Evolutionary conservation across 2,797 vertebrate genomes (phyloP).

Genomic region (Chaunax sp.): DNA sequence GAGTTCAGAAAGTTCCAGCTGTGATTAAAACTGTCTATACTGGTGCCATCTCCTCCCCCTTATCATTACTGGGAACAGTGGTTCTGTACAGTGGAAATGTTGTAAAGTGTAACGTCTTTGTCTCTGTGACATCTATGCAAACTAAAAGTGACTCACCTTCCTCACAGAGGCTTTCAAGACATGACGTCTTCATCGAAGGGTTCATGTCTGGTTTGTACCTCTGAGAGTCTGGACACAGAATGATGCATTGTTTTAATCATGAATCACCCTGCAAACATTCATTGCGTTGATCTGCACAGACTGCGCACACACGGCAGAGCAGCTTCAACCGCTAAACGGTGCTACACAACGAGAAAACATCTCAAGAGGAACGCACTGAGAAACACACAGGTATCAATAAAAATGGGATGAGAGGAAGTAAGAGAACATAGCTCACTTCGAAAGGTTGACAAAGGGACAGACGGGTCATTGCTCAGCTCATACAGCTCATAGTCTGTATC

Average conservation of each 20-base stretch:
- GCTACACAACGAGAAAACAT: slow-evolving; percentile 3
- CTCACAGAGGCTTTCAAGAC: slow-evolving; percentile 56
- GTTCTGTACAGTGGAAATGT: not conserved
- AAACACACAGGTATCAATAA: too few relatives aligned
- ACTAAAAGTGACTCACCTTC: slow-evolving; percentile 73
- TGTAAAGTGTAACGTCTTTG: not conserved
- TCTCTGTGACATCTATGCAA: too few relatives aligned
- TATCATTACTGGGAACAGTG: not conserved
- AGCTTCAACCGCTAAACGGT: not conserved
- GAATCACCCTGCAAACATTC: slow-evolving; percentile 27
- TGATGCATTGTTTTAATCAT: slow-evolving; percentile 7
- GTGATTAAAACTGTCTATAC: not conserved
- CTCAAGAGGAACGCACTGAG: too few relatives aligned
- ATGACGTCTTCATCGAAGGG: slow-evolving; percentile 42
- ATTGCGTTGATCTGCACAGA: slow-evolving; percentile 27
- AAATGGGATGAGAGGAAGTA: too few relatives aligned
- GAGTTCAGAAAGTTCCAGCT: not conserved
- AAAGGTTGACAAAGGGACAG: slow-evolving; percentile 76
- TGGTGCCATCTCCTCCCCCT: not conserved
- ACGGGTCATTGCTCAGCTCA: slow-evolving; percentile 54
- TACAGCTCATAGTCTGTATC: slow-evolving; percentile 79
- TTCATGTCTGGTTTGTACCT: slow-evolving; percentile 58
- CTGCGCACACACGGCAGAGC: slow-evolving; percentile 2
- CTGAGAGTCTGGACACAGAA: slow-evolving; percentile 74
- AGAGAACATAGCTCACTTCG: slow-evolving; percentile 72